Conservation (phyloP, 2,113 vertebrate genomes). For the Lycaon pictus region DNA sequence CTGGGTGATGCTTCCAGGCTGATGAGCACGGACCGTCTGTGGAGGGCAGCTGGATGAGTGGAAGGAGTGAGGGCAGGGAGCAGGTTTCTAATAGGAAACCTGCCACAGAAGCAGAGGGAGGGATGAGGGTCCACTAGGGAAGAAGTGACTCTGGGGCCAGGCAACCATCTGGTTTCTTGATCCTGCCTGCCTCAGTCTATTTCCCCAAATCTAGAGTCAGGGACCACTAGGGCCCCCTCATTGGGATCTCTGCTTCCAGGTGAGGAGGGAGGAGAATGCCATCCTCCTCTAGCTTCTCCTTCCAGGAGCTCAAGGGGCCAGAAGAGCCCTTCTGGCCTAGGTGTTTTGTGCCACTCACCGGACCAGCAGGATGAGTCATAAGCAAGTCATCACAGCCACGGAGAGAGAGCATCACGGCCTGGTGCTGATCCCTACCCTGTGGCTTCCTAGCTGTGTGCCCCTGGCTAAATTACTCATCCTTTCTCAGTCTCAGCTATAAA, state of each 20-base stretch:
- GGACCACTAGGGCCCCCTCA: background rate
- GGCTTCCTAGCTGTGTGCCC: background rate
- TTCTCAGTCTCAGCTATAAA: background rate
- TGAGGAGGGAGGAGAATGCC: background rate
- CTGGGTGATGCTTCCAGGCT: background rate
- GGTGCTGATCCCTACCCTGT: background rate
- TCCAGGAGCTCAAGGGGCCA: background rate
- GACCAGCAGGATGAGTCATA: accelerated
- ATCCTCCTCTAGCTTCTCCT: background rate
- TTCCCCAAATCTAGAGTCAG: background rate
- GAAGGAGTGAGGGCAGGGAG: too few relatives aligned
- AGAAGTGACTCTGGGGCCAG: background rate
- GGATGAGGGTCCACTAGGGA: background rate
- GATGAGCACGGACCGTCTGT: accelerated
- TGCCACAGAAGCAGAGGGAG: background rate
- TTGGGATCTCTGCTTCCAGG: background rate
- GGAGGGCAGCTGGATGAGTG: accelerated
- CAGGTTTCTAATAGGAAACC: background rate
- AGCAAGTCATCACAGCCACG: background rate
- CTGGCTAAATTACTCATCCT: background rate
- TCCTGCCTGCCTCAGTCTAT: background rate
- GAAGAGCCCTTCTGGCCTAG: background rate
- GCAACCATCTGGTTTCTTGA: background rate
- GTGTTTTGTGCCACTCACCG: too few relatives aligned
- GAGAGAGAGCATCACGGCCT: accelerated